phyloP scores from a whole-genome alignment of 37 sponge, comb jelly and placozoan species.

The Petrosia ficiformis region DNA sequence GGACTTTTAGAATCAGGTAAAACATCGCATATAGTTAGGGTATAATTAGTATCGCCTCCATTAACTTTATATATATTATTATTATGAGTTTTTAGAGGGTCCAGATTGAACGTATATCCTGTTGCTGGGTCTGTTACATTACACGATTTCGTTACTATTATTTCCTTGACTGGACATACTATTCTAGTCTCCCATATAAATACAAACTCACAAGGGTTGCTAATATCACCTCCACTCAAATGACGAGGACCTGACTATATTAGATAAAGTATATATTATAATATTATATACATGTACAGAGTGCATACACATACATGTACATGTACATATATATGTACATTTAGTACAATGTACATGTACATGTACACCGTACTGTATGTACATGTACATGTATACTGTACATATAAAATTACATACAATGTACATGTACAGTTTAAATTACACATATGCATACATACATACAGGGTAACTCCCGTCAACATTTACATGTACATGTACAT shows the following conservation, averaged over 20 bases:
- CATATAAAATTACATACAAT: no score
- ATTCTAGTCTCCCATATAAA: slow-evolving; percentile 61
- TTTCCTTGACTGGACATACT: slow-evolving; percentile 49
- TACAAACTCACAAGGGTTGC: slow-evolving; percentile 40
- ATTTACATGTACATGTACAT: no score
- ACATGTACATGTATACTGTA: no score
- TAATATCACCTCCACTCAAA: slow-evolving; percentile 43
- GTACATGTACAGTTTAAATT: no score
- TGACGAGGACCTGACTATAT: slow-evolving; percentile 31
- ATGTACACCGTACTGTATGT: background rate
- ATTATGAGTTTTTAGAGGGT: background rate
- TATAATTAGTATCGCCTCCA: slow-evolving; percentile 17
- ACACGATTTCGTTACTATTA: slow-evolving; percentile 14
- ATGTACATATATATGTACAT: no score
- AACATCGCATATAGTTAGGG: background rate
- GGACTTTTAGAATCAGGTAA: background rate
- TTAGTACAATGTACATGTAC: background rate
- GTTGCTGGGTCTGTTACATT: slow-evolving; percentile 19
- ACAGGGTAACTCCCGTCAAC: no score
- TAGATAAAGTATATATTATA: no score
- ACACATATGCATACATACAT: no score
- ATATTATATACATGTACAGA: no score
- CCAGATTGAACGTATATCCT: slow-evolving; percentile 44
- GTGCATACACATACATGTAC: no score
- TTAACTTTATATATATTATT: background rate